These are phyloP conservation scores for Coecobrya sp. DNA, from an alignment of 2,888 invertebrate species.

Conservation along the genomic window DNA sequence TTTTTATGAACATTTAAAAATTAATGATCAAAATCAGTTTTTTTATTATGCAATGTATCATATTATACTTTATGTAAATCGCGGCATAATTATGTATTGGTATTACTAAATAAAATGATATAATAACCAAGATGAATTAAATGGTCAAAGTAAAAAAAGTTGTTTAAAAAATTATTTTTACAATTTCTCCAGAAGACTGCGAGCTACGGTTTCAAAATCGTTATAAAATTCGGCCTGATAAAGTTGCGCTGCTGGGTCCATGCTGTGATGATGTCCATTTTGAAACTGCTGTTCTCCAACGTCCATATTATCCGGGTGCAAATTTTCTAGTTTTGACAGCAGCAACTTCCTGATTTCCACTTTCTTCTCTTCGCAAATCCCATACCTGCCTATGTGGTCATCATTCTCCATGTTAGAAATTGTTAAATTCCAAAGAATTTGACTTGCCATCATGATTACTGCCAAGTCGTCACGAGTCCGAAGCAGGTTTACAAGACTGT, in stretches of 20 bases:
- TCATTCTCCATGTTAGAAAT: slow-evolving; percentile 78
- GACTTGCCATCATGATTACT: slow-evolving; percentile 84
- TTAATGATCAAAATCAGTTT: too few species aligned
- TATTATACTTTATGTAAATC: too few species aligned
- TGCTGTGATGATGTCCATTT: too few species aligned
- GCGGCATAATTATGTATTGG: too few species aligned
- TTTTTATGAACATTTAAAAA: too few species aligned
- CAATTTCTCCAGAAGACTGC: slow-evolving; percentile 74
- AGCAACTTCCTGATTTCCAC: slow-evolving; percentile 66
- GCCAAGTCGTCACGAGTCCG: slow-evolving; percentile 81
- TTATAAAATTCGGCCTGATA: slow-evolving; percentile 66
- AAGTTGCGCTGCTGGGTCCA: neutral
- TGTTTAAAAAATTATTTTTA: slow-evolving; percentile 23
- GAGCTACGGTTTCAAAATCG: slow-evolving; percentile 74
- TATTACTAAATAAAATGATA: slow-evolving; percentile 14
- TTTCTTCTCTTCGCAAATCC: slow-evolving; percentile 70
- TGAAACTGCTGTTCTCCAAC: too few species aligned
- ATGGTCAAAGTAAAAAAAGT: slow-evolving; percentile 26
- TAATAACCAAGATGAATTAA: too few species aligned
- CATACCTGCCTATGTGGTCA: slow-evolving; percentile 53
- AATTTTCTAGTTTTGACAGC: slow-evolving; percentile 56
- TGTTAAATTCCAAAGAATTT: slow-evolving; percentile 85
- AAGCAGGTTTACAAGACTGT: slow-evolving; percentile 82
- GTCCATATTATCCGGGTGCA: slow-evolving; percentile 39
- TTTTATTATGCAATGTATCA: too few species aligned